A percentile compares a stretch with the other conserved stretches of the same genome.
Conservation (phyloP, 2,888 invertebrate species). For the Thereva nobilitata region DNA sequence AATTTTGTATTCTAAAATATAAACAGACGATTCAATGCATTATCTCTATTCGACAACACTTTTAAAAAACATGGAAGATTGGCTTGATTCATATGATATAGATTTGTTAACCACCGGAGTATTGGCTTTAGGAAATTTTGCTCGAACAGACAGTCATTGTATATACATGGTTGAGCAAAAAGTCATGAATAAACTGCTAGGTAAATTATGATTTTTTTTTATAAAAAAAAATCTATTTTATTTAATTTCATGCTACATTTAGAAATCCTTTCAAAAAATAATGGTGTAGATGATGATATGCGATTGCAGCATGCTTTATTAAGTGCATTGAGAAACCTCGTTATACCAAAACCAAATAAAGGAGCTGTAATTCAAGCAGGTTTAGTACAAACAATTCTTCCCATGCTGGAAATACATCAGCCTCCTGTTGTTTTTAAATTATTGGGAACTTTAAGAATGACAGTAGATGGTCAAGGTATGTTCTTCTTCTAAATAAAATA, state of each 20-base stretch:
- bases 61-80: constrained; percentile 70
- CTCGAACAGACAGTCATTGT: constrained; percentile 83
- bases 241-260: constrained; percentile 36
- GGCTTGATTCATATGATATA: constrained; percentile 75
- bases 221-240: constrained; percentile 1
- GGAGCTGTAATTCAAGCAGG: constrained; percentile 71
- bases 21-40: constrained; percentile 83
- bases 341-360: constrained; percentile 77
- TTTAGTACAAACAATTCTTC: constrained; percentile 72
- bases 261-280: constrained; percentile 62
- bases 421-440: constrained; percentile 85
- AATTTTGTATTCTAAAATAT: constrained; percentile 30
- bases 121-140: constrained; percentile 87
- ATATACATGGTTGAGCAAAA: constrained; percentile 79
- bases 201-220: constrained; percentile 50
- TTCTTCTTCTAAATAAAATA: constrained; percentile 25
- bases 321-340: constrained; percentile 78
- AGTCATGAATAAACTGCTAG: constrained; percentile 71
- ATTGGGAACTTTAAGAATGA: constrained; percentile 82
- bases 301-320: constrained; percentile 59
- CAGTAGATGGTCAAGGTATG: constrained; percentile 80
- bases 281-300: constrained; percentile 65
- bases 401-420: constrained; percentile 70
- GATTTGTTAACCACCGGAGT: constrained; percentile 82
- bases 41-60: constrained; percentile 75